These are phyloP conservation scores for Ceratosolen fusciceps DNA, from an alignment of 1,140 invertebrate species.

Conservation along the genomic window DNA sequence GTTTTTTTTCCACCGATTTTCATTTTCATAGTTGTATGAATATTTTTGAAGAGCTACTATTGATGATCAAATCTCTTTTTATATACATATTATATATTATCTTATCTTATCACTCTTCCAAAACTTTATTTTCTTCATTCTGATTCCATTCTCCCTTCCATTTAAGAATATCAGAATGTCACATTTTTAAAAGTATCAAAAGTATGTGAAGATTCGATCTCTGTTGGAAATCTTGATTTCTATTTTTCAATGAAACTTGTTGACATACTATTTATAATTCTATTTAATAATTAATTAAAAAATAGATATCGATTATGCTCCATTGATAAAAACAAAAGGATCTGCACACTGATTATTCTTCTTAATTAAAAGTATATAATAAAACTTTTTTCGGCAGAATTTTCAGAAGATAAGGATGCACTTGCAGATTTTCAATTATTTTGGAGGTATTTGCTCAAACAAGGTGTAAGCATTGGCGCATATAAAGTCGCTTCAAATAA, in stretches of 20 bases:
- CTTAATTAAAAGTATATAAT: not conserved
- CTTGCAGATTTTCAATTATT: conserved; percentile 18
- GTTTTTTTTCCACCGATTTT: no score
- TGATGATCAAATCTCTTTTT: no score
- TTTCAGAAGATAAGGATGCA: conserved; percentile 29
- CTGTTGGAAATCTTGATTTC: no score
- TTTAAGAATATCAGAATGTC: no score
- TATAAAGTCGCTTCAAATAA: conserved; percentile 21
- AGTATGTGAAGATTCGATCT: no score
- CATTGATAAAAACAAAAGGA: not conserved
- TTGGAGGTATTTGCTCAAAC: conserved; percentile 26
- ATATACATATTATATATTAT: no score
- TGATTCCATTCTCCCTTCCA: no score
- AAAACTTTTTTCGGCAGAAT: conserved; percentile 1
- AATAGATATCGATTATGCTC: not conserved
- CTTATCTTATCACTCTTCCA: no score
- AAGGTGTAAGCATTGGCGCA: conserved; percentile 20
- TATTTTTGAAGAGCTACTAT: no score
- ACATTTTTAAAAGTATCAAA: no score
- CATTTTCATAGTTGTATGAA: no score
- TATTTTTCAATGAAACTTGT: not conserved
- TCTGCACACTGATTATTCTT: not conserved
- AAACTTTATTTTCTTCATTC: no score
- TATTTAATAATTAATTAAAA: not conserved
- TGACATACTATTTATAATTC: not conserved